phyloP scores from a whole-genome alignment of 2,888 invertebrate species.

The Oxyscelio sp. region DNA sequence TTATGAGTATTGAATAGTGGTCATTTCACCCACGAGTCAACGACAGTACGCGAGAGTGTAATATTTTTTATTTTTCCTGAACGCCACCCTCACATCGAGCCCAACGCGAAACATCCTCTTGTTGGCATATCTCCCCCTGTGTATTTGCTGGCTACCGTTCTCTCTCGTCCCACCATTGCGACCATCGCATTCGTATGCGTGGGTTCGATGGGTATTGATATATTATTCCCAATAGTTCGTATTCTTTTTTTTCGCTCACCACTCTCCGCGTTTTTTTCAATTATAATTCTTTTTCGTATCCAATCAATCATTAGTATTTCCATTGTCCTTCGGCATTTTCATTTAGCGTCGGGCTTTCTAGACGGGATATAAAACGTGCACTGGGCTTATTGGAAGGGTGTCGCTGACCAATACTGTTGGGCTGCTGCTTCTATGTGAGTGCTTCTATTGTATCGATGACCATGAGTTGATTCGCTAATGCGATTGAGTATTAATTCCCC shows the following conservation, averaged over 20 bases:
- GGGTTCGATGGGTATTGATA: constrained; percentile 89
- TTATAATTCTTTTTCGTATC: constrained; percentile 89
- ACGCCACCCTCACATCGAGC: constrained; percentile 75
- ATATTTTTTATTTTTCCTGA: constrained; percentile 87
- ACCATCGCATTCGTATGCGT: constrained; percentile 87
- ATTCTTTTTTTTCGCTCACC: constrained; percentile 83
- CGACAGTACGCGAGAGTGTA: constrained; percentile 86
- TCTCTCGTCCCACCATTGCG: constrained; percentile 63
- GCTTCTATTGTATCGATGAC: constrained; percentile 75
- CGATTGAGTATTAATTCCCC: constrained; percentile 88
- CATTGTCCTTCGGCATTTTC: constrained; percentile 89
- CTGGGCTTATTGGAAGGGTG: constrained; percentile 75
- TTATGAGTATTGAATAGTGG: constrained; percentile 87
- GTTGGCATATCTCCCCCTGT: constrained; percentile 78
- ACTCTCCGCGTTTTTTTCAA: constrained; percentile 88
- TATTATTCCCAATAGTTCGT: constrained; percentile 89
- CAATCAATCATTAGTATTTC: constrained; percentile 89
- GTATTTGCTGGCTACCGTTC: constrained; percentile 73
- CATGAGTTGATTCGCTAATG: constrained; percentile 86
- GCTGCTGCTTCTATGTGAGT: constrained; percentile 72
- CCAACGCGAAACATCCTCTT: constrained; percentile 70
- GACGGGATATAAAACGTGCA: constrained; percentile 76
- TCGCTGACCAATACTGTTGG: constrained; percentile 79
- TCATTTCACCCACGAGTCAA: constrained; percentile 85
- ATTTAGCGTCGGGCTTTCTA: constrained; percentile 86